Percentiles rank a stretch among this genome's conserved stretches.
These are phyloP conservation scores for Tauraco erythrolophus DNA, from an alignment of 2,113 vertebrate species.

Conservation along the genomic window DNA sequence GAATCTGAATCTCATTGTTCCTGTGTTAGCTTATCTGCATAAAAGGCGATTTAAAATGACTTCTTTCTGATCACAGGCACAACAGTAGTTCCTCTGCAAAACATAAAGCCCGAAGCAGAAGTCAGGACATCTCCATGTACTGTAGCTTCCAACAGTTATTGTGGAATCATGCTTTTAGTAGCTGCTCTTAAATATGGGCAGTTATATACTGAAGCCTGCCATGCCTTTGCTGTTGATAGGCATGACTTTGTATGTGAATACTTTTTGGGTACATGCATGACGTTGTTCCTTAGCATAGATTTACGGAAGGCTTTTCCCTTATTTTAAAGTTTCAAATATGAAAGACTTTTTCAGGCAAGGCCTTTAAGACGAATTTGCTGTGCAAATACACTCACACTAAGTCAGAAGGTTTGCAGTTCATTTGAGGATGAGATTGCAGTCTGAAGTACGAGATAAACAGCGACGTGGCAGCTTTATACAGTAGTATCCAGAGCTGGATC, in stretches of 20 bases:
- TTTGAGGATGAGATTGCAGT: conserved; percentile 16
- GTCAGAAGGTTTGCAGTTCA: background rate
- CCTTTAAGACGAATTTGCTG: background rate
- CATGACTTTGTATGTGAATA: background rate
- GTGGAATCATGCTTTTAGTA: background rate
- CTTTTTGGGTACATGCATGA: background rate
- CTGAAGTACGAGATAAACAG: conserved; percentile 43
- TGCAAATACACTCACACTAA: background rate
- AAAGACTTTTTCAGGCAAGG: background rate
- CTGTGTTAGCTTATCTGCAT: background rate
- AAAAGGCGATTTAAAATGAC: background rate
- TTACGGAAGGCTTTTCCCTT: background rate
- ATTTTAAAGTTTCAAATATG: background rate
- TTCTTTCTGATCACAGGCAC: background rate
- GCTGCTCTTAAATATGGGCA: background rate
- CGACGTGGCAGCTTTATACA: conserved; percentile 19
- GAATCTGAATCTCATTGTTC: background rate
- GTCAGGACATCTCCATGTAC: background rate
- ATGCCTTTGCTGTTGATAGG: background rate
- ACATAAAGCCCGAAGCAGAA: background rate
- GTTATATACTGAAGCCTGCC: background rate
- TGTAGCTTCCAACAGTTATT: background rate
- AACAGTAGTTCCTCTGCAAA: background rate
- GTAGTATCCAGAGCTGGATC: background rate
- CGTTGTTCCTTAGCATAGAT: background rate